Evolutionary conservation across 2,797 vertebrate genomes (phyloP).

Genomic region (Heteromormyrus szaboi): DNA sequence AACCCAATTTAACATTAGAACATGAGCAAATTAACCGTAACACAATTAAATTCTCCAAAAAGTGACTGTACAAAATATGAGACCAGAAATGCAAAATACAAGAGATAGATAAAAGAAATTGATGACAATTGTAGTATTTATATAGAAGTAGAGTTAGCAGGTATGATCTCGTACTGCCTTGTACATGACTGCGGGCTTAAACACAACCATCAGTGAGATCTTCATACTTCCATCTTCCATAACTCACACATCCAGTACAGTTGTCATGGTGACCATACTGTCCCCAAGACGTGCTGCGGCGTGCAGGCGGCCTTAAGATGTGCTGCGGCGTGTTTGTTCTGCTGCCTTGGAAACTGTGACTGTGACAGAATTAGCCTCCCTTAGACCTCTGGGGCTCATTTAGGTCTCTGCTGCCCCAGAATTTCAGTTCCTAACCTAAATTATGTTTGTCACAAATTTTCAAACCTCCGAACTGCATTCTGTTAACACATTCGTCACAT

Average conservation of each 20-base stretch:
- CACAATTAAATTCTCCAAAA: background rate
- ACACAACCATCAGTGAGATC: background rate
- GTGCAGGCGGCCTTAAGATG: too few species aligned
- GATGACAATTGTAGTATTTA: background rate
- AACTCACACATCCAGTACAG: background rate
- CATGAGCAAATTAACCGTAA: background rate
- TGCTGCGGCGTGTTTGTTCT: background rate
- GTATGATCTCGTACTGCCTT: background rate
- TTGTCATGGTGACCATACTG: background rate
- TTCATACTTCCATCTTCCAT: background rate
- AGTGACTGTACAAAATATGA: background rate
- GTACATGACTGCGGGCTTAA: background rate
- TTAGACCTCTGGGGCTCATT: background rate
- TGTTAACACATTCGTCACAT: background rate
- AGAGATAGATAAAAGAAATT: background rate
- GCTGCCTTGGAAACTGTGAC: background rate
- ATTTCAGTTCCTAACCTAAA: background rate
- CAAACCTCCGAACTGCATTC: background rate
- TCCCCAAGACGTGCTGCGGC: too few species aligned
- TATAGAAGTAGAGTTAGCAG: background rate
- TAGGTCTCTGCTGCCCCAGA: background rate
- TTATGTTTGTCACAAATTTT: background rate
- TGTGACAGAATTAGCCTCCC: background rate
- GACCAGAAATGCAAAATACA: too few species aligned
- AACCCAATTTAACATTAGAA: background rate